These are phyloP conservation scores for Scaptomyza cyrtandrae DNA, from an alignment of 2,888 invertebrate genomes.

Conservation along the genomic window DNA sequence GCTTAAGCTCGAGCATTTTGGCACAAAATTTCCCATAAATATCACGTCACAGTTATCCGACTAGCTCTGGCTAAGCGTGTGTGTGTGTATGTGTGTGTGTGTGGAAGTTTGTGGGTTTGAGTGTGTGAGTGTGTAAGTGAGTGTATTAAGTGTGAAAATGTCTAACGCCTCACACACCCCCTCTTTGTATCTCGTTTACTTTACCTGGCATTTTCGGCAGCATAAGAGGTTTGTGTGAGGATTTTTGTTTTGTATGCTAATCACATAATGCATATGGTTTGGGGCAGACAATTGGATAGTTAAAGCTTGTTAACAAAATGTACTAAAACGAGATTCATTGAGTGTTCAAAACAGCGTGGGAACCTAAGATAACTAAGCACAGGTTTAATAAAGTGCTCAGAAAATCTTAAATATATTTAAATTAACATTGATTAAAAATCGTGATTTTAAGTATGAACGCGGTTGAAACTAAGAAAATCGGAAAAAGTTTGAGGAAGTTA, in stretches of 20 bases:
- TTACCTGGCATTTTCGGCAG: conserved; percentile 15
- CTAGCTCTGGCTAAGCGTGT: background rate
- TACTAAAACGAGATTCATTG: conserved; percentile 7
- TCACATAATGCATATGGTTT: conserved; percentile 25
- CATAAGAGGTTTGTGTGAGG: conserved; percentile 12
- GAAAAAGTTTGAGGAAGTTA: too few species aligned
- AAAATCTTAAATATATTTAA: background rate
- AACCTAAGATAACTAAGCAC: background rate
- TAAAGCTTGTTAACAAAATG: conserved; percentile 1
- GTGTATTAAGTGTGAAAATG: conserved; percentile 42
- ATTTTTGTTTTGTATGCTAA: conserved; percentile 29
- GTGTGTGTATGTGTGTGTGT: conserved; percentile 2
- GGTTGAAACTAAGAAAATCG: too few species aligned
- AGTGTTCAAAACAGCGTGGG: background rate
- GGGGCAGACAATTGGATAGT: conserved; percentile 10
- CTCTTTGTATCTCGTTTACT: background rate
- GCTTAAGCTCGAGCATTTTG: conserved; percentile 50
- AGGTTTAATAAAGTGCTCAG: background rate
- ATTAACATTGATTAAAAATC: too few species aligned
- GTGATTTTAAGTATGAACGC: too few species aligned
- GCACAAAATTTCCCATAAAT: conserved; percentile 49
- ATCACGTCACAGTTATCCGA: conserved; percentile 28
- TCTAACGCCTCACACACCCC: background rate
- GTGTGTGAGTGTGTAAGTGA: background rate
- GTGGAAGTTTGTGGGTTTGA: too few species aligned